These are phyloP conservation scores for Dendroctonus ponderosae DNA, from an alignment of 1,140 invertebrate species.

Conservation along the genomic window DNA sequence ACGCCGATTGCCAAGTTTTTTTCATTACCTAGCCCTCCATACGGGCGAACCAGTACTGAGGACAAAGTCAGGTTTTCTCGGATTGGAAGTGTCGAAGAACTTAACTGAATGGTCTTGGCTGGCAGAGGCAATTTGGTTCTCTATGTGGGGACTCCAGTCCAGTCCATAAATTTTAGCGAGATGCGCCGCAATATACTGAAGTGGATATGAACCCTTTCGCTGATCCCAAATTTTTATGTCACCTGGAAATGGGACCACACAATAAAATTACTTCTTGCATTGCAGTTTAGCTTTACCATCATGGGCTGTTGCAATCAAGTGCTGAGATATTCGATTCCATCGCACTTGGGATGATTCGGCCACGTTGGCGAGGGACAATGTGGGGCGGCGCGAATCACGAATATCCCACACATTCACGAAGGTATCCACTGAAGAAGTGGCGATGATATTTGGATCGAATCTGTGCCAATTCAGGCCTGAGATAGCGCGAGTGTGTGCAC, in stretches of 20 bases:
- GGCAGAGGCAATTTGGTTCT: slow-evolving; percentile 85
- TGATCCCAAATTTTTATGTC: slow-evolving; percentile 95
- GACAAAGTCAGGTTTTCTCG: slow-evolving; percentile 75
- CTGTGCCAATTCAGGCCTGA: slow-evolving; percentile 93
- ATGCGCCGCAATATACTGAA: slow-evolving; percentile 93
- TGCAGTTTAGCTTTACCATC: slow-evolving; percentile 58
- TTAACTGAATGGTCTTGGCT: slow-evolving; percentile 94
- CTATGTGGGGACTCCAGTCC: slow-evolving; percentile 86
- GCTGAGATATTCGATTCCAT: slow-evolving; percentile 83
- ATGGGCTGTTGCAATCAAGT: slow-evolving; percentile 89
- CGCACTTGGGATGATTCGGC: slow-evolving; percentile 91
- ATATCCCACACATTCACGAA: slow-evolving; percentile 94
- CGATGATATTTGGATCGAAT: slow-evolving; percentile 83
- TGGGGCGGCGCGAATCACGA: slow-evolving; percentile 78
- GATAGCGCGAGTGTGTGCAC: slow-evolving; percentile 83
- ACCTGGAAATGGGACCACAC: slow-evolving; percentile 44
- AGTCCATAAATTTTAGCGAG: slow-evolving; percentile 89
- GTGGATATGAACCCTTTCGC: slow-evolving; percentile 79
- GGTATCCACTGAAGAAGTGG: slow-evolving; percentile 91
- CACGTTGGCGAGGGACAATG: slow-evolving; percentile 74
- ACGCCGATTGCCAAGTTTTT: neutral
- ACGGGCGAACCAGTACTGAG: slow-evolving; percentile 85
- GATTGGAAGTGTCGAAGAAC: slow-evolving; percentile 88
- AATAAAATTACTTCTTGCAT: neutral
- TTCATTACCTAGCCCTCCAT: slow-evolving; percentile 71